A percentile compares a stretch with the other conserved stretches of the same genome.
Evolutionary conservation across 2,888 invertebrate genomes (phyloP).

Genomic region (Trichogramma dendrolimi): DNA sequence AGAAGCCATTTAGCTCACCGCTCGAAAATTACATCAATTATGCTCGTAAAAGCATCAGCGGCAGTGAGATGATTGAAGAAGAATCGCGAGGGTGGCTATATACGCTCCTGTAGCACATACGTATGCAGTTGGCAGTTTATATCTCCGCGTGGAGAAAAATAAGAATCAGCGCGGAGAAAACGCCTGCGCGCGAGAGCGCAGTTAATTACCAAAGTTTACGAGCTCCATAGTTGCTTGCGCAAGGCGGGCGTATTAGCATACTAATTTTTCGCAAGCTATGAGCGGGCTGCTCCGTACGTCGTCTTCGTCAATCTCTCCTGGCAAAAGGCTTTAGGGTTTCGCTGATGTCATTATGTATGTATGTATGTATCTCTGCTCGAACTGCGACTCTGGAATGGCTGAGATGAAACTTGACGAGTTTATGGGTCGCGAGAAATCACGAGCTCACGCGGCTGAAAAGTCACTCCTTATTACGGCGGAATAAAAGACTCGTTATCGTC

Average conservation of each 20-base stretch:
- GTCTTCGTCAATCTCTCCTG: conserved; percentile 14
- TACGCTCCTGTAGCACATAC: too few species aligned
- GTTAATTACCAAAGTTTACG: conserved; percentile 49
- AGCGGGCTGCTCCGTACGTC: neutral
- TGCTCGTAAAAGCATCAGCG: conserved; percentile 11
- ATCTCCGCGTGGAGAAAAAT: neutral
- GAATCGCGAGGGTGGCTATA: conserved; percentile 20
- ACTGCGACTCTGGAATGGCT: neutral
- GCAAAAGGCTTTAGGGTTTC: conserved; percentile 32
- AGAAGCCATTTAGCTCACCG: neutral
- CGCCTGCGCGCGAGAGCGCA: conserved; percentile 26
- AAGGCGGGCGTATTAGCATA: conserved; percentile 43
- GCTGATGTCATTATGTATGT: conserved; percentile 29
- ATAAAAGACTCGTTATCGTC: conserved; percentile 23
- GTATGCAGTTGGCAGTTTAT: too few species aligned
- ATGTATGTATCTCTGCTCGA: neutral
- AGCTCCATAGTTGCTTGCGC: conserved; percentile 30
- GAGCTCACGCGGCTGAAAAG: conserved; percentile 1
- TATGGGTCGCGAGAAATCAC: conserved; percentile 1
- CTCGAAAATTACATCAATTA: conserved; percentile 18
- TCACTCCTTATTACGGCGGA: conserved; percentile 24
- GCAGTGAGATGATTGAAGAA: conserved; percentile 10
- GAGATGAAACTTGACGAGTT: conserved; percentile 14
- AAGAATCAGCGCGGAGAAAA: conserved; percentile 21
- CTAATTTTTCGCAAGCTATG: conserved; percentile 41